Evolutionary conservation across 2,888 invertebrate genomes (phyloP).

Genomic region (Taphrorychus bicolor): DNA sequence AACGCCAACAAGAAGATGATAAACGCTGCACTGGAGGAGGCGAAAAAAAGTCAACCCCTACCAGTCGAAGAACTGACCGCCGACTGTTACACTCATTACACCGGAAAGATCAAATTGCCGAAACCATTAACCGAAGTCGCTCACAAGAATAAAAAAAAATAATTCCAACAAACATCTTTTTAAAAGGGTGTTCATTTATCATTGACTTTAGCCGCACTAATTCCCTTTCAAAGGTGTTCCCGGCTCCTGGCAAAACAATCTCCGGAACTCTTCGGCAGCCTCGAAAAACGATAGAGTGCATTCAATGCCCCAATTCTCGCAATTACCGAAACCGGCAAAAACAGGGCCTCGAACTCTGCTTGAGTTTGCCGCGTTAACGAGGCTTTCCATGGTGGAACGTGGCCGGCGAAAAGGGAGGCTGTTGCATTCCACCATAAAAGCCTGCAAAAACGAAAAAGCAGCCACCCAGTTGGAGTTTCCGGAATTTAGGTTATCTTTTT

Average conservation of each 20-base stretch:
- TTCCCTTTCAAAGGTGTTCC: not conserved
- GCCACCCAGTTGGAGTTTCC: no score
- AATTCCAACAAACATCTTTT: not conserved
- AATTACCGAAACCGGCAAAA: slow-evolving; percentile 22
- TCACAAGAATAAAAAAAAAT: not conserved
- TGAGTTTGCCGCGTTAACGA: slow-evolving; percentile 25
- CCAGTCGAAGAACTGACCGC: not conserved
- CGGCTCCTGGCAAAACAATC: not conserved
- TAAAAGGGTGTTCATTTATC: not conserved
- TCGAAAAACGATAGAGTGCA: slow-evolving; percentile 13
- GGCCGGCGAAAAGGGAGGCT: slow-evolving; percentile 23
- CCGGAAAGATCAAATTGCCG: no score
- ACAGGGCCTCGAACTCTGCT: slow-evolving; percentile 19
- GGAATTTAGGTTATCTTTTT: no score
- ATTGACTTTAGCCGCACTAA: not conserved
- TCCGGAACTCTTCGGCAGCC: not conserved
- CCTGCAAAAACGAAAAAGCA: slow-evolving; percentile 23
- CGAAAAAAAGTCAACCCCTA: not conserved
- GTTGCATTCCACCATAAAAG: slow-evolving; percentile 30
- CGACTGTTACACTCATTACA: not conserved
- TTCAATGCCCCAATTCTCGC: slow-evolving; percentile 21
- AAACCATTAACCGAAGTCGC: not conserved
- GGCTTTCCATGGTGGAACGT: slow-evolving; percentile 25
- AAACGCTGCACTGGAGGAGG: not conserved
- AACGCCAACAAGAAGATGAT: not conserved